Conservation (phyloP, 1,140 invertebrate genomes). For the Lethocerus indicus region DNA sequence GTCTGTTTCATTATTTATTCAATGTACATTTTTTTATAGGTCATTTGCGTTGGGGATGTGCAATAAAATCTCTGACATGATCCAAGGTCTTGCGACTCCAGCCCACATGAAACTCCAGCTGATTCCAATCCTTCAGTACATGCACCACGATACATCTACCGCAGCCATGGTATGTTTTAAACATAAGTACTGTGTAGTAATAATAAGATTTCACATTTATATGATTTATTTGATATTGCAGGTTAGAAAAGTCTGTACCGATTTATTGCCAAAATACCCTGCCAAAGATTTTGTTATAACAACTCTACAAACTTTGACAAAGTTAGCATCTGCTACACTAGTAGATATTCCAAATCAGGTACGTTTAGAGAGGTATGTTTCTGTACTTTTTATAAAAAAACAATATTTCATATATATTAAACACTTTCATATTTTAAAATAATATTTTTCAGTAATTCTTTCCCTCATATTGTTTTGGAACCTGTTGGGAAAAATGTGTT, state of each 20-base stretch:
- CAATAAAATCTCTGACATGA: slow-evolving; percentile 89
- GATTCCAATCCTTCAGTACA: slow-evolving; percentile 80
- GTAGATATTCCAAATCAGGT: slow-evolving; percentile 83
- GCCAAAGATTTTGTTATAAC: slow-evolving; percentile 72
- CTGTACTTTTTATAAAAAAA: too few species aligned
- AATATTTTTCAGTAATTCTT: not conserved
- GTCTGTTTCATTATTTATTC: too few species aligned
- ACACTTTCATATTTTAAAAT: not conserved
- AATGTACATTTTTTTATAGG: slow-evolving; percentile 30
- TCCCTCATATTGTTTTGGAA: not conserved
- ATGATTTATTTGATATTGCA: slow-evolving; percentile 19
- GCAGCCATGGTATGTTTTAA: slow-evolving; percentile 50
- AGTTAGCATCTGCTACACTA: slow-evolving; percentile 72
- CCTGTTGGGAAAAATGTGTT: too few species aligned
- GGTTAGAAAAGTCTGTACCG: slow-evolving; percentile 57
- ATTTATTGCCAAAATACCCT: slow-evolving; percentile 72
- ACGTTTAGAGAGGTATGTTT: slow-evolving; percentile 11
- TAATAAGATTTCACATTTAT: not conserved
- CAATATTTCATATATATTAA: not conserved
- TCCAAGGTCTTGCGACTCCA: slow-evolving; percentile 77
- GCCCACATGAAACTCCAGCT: slow-evolving; percentile 80
- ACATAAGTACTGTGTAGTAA: not conserved
- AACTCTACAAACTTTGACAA: slow-evolving; percentile 73
- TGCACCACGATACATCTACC: slow-evolving; percentile 80
- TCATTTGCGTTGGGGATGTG: slow-evolving; percentile 93